Base-by-base conservation (phyloP, 1,140 invertebrate species). In the Drosophila sulfurigaster region DNA sequence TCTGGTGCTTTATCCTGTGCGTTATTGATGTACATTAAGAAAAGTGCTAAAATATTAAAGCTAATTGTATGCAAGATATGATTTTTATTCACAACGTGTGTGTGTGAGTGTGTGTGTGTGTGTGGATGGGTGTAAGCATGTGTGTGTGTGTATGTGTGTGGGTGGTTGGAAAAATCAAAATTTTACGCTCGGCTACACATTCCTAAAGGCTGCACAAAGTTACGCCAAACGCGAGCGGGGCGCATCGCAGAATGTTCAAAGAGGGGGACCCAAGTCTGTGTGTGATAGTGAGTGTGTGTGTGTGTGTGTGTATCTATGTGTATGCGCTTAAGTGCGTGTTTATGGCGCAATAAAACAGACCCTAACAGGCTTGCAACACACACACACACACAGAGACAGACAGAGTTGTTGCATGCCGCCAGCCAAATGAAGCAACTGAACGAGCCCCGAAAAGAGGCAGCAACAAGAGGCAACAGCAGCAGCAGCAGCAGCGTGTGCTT, bases 301-400 rank as follows among this genome's bases (percentile, higher is more conserved):
- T 75, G 52, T 28, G n/a, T 54, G 49, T 75, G 58, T 75, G 60
- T 62, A 64, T 77, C 64, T 66, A 67, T 79, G 71, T 77, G 43
- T 77, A 70, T 78, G 81, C 66, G 81, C 83, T 87, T 87, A 87
- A 87, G 82, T 87, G 82, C 82, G 82, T 87, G 82, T 88, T 87
- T 87, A 87, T 87, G 83, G 82, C 83, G 83, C 82, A 87, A 87
- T 87, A 87, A 87, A 87, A 87, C 82, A 87, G 82, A 88, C 79
- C 82, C 82, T 87, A 80, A 88, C 82, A 87, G 79, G 79, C 76
- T 70, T 60, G 46, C 68, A 79, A 76, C 52, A 67, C 63, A 45
- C 62, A 38, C 58, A 35, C 28, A 25, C 62, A 66, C 58, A 35
- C 28, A 25, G 57, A 66, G 48, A 54, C 30, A 75, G 60, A 71